Percentiles rank a stretch among this genome's conserved stretches.
Conservation (phyloP, 2,888 invertebrate genomes). For the Cantharis nigra region DNA sequence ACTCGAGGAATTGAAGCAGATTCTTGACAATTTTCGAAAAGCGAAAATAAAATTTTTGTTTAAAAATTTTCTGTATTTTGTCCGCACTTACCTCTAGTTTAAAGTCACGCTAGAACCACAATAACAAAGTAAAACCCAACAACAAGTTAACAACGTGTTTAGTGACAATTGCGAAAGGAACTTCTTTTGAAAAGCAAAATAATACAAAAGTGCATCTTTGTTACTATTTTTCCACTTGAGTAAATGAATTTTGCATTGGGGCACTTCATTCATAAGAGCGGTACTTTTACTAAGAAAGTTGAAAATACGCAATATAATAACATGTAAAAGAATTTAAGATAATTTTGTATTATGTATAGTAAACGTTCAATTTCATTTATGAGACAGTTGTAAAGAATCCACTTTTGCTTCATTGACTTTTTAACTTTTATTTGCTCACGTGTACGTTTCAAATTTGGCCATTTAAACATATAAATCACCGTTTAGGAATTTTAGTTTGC, state of each 20-base stretch:
- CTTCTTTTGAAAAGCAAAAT: slow-evolving; percentile 22
- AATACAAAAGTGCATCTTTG: slow-evolving; percentile 21
- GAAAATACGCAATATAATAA: slow-evolving; percentile 15
- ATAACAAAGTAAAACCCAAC: slow-evolving; percentile 16
- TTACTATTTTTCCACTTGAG: slow-evolving; percentile 34
- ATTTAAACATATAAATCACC: not conserved
- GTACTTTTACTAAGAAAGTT: slow-evolving; percentile 11
- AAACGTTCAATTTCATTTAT: not conserved
- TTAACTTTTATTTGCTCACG: slow-evolving; percentile 5
- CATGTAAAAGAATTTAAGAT: slow-evolving; percentile 23
- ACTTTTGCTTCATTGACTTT: slow-evolving; percentile 16
- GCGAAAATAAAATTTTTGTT: not conserved
- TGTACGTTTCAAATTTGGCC: not conserved
- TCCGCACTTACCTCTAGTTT: slow-evolving; percentile 12
- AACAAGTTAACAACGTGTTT: slow-evolving; percentile 32
- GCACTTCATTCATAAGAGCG: slow-evolving; percentile 30
- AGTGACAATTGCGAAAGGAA: slow-evolving; percentile 22
- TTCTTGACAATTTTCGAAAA: not conserved
- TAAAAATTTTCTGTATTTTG: not conserved
- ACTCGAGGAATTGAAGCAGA: not conserved
- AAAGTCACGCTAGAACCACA: slow-evolving; percentile 1
- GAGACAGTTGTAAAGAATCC: not conserved
- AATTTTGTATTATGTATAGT: slow-evolving; percentile 7
- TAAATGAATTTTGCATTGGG: slow-evolving; percentile 33
- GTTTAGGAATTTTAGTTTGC: not conserved